These are phyloP conservation scores for Rhagophthalmus giganteus DNA, from an alignment of 2,888 invertebrate genomes.

Conservation along the genomic window DNA sequence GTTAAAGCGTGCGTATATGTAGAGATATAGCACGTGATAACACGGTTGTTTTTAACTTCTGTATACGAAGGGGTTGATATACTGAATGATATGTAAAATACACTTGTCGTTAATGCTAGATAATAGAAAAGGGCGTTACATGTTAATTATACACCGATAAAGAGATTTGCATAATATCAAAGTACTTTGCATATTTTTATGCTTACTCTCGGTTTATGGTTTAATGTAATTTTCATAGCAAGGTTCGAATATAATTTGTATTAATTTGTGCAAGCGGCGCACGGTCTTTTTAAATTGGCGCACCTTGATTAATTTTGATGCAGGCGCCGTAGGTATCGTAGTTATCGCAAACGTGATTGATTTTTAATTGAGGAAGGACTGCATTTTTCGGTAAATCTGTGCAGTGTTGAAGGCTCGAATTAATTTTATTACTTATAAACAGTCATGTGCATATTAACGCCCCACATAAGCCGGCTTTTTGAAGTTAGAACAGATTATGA, in stretches of 20 bases:
- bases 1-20: slow-evolving; percentile 34
- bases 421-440: neutral
- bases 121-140: slow-evolving; percentile 49
- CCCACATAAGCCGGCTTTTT: slow-evolving; percentile 33
- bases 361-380: too few relatives aligned
- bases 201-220: neutral
- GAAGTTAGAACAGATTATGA: slow-evolving; percentile 37
- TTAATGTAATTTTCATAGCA: neutral
- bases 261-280: neutral
- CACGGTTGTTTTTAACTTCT: slow-evolving; percentile 34
- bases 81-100: slow-evolving; percentile 38
- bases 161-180: slow-evolving; percentile 39
- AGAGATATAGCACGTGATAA: slow-evolving; percentile 40
- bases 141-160: slow-evolving; percentile 50
- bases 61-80: slow-evolving; percentile 5
- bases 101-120: slow-evolving; percentile 49
- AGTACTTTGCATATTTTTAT: slow-evolving; percentile 33
- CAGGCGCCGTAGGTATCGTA: too few relatives aligned
- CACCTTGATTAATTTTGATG: neutral
- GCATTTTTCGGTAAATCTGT: too few relatives aligned
- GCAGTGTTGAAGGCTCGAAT: neutral
- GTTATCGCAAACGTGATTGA: too few relatives aligned
- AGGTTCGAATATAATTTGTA: neutral
- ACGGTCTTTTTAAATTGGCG: neutral
- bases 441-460: slow-evolving; percentile 3